Percentiles rank a stretch among this genome's conserved stretches.
Evolutionary conservation across 2,888 invertebrate genomes (phyloP).

Genomic region (Brachynemurus nebulosus): DNA sequence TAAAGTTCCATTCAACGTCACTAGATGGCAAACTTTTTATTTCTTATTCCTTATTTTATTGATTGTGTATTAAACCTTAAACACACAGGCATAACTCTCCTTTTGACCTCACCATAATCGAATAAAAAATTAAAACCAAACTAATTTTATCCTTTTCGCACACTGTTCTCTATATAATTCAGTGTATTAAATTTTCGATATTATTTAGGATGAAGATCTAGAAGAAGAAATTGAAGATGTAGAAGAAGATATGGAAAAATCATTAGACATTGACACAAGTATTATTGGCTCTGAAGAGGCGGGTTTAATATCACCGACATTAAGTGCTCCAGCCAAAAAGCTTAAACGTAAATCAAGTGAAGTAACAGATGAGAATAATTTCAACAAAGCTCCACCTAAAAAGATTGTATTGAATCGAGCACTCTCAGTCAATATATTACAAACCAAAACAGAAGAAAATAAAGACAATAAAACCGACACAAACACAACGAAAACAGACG

Average conservation of each 20-base stretch:
- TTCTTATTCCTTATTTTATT: too few relatives aligned
- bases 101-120: too few relatives aligned
- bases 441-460: slow-evolving; percentile 3
- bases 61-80: too few relatives aligned
- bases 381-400: slow-evolving; percentile 32
- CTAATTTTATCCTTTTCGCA: too few relatives aligned
- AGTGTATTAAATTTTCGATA: too few relatives aligned
- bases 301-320: slow-evolving; percentile 9
- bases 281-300: slow-evolving; percentile 10
- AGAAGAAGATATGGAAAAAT: slow-evolving; percentile 29
- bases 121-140: too few relatives aligned
- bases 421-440: slow-evolving; percentile 19
- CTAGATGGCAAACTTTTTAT: too few relatives aligned
- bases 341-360: slow-evolving; percentile 25
- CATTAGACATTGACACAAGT: slow-evolving; percentile 12
- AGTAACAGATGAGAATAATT: slow-evolving; percentile 15
- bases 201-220: slow-evolving; percentile 36
- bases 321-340: slow-evolving; percentile 13
- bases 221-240: slow-evolving; percentile 26
- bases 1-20: too few relatives aligned
- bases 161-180: too few relatives aligned
- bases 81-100: too few relatives aligned
- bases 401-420: slow-evolving; percentile 49
- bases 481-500: slow-evolving; percentile 24
- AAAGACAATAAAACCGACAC: slow-evolving; percentile 24